Evolutionary conservation across 2,888 invertebrate species (phyloP).

Genomic region (Panzeria rudis): DNA sequence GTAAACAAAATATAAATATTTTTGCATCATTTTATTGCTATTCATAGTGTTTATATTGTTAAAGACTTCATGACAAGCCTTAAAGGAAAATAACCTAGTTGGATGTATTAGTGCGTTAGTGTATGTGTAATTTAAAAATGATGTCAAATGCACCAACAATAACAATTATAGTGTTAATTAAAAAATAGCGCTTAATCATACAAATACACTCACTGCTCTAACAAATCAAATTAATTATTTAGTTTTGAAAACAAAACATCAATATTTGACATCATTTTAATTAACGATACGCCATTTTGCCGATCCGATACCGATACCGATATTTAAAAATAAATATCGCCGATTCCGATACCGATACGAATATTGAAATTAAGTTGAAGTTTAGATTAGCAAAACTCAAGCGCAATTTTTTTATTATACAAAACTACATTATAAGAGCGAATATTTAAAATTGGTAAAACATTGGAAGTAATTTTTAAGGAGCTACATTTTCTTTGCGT

Average conservation of each 20-base stretch:
- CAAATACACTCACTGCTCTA: not conserved
- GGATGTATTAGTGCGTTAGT: not conserved
- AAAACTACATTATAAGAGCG: too few relatives aligned
- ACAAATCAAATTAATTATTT: conserved; percentile 17
- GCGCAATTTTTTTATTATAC: too few relatives aligned
- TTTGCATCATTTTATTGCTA: not conserved
- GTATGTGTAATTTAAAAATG: conserved; percentile 44
- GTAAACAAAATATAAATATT: not conserved
- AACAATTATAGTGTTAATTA: conserved; percentile 1
- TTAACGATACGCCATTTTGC: too few relatives aligned
- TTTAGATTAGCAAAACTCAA: too few relatives aligned
- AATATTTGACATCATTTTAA: not conserved
- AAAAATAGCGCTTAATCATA: not conserved
- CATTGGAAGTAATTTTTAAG: too few relatives aligned
- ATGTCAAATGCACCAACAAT: conserved; percentile 31
- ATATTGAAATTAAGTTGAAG: too few relatives aligned
- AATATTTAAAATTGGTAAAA: too few relatives aligned
- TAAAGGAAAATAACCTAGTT: conserved; percentile 31
- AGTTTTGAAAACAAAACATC: not conserved
- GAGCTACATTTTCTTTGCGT: too few relatives aligned
- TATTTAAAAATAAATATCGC: too few relatives aligned
- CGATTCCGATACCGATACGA: too few relatives aligned
- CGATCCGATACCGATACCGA: too few relatives aligned
- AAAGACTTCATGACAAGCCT: conserved; percentile 10
- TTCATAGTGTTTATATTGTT: not conserved